phyloP scores from a whole-genome alignment of 2,888 invertebrate species.

The Lissocephala sabroskyi region DNA sequence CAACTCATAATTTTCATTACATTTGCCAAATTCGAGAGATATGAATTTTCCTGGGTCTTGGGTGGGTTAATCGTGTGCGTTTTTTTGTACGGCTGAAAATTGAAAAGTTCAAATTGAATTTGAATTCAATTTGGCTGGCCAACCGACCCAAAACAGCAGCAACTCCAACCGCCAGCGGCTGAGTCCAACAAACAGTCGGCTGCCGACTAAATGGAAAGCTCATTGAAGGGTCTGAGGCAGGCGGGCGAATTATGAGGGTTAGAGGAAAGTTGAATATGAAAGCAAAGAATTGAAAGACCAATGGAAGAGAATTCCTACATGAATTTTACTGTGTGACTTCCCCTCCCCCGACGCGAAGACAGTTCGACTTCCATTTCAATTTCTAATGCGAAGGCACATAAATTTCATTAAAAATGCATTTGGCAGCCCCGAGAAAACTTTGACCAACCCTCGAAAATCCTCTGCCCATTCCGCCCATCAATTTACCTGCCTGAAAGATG shows the following conservation, averaged over 20 bases:
- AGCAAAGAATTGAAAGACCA: too few relatives aligned
- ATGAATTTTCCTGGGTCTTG: slow-evolving; percentile 22
- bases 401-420: slow-evolving; percentile 62
- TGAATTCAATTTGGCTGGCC: slow-evolving; percentile 69
- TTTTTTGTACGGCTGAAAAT: slow-evolving; percentile 57
- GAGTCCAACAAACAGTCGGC: slow-evolving; percentile 38
- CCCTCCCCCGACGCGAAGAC: not conserved
- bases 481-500: slow-evolving; percentile 27
- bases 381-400: slow-evolving; percentile 41
- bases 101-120: slow-evolving; percentile 72
- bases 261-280: slow-evolving; percentile 1
- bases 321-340: too few relatives aligned
- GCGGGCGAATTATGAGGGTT: not conserved
- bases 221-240: not conserved
- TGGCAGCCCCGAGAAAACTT: slow-evolving; percentile 18
- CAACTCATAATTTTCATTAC: slow-evolving; percentile 54
- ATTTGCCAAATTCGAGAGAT: slow-evolving; percentile 54
- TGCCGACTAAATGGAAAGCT: slow-evolving; percentile 44
- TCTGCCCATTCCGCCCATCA: too few relatives aligned
- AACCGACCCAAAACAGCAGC: too few relatives aligned
- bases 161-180: slow-evolving; percentile 15
- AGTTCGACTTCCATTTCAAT: slow-evolving; percentile 22
- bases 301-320: too few relatives aligned
- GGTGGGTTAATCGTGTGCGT: too few relatives aligned
- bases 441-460: slow-evolving; percentile 20